phyloP scores from a whole-genome alignment of 1,140 invertebrate species.

The Colletes latitarsis region DNA sequence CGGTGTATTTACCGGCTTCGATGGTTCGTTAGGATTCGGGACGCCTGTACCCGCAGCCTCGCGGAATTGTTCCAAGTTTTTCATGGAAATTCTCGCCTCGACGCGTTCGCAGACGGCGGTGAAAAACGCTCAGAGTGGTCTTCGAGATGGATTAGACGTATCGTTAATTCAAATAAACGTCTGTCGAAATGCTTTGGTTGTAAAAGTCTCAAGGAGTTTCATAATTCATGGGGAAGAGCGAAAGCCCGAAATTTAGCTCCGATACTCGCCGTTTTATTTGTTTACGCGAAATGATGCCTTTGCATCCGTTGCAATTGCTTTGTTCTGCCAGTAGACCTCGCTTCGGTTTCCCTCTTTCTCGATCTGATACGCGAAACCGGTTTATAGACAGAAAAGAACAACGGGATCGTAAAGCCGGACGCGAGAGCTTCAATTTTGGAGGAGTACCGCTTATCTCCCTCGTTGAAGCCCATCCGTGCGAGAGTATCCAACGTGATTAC shows the following conservation, averaged over 20 bases:
- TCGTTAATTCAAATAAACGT: too few species aligned
- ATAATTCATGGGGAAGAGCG: too few species aligned
- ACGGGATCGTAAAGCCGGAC: constrained; percentile 39
- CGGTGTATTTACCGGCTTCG: neutral
- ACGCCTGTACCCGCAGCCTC: neutral
- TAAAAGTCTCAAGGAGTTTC: too few species aligned
- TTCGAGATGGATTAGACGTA: too few species aligned
- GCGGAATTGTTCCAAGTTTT: neutral
- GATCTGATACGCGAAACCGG: constrained; percentile 45
- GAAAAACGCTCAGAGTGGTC: too few species aligned
- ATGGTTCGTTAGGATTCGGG: neutral
- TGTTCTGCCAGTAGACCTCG: constrained; percentile 13
- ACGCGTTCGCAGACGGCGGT: too few species aligned
- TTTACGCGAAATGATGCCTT: constrained; percentile 6
- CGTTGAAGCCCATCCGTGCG: neutral
- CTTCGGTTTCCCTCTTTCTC: constrained; percentile 26
- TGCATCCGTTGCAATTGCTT: constrained; percentile 10
- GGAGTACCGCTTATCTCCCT: constrained; percentile 25
- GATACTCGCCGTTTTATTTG: neutral
- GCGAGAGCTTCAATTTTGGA: constrained; percentile 48
- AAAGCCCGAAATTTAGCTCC: too few species aligned
- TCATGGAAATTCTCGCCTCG: neutral
- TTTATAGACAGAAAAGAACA: constrained; percentile 45
- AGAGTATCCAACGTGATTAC: constrained; percentile 38
- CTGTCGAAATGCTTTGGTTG: too few species aligned